Evolutionary conservation across 2,797 vertebrate species (phyloP).

Genomic region (Phaenicophaeus curvirostris): DNA sequence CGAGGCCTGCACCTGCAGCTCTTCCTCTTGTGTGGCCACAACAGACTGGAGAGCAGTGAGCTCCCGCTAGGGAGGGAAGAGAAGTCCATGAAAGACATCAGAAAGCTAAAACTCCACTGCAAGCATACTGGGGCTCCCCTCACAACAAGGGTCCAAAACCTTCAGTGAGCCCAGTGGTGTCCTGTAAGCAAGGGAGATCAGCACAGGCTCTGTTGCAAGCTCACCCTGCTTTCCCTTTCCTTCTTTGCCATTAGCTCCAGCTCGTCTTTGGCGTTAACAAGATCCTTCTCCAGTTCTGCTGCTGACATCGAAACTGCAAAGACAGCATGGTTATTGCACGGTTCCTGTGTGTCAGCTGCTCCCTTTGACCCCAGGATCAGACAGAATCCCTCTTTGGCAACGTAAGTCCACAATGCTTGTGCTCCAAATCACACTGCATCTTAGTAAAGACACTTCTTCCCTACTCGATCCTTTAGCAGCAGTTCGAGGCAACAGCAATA

Average conservation of each 20-base stretch:
- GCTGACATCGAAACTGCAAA: slow-evolving; percentile 60
- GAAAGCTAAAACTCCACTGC: background rate
- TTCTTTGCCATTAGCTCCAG: slow-evolving; percentile 84
- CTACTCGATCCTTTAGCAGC: background rate
- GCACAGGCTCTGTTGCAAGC: background rate
- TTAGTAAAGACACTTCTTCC: background rate
- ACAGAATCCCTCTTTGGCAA: background rate
- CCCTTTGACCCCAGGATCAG: background rate
- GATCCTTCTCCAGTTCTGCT: slow-evolving; percentile 78
- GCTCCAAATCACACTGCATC: background rate
- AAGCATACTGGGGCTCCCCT: background rate
- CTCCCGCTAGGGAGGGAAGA: slow-evolving; percentile 77
- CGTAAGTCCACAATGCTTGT: background rate
- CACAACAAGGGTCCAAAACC: background rate
- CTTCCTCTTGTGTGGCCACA: slow-evolving; percentile 77
- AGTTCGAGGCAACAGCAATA: background rate
- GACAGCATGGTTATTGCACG: background rate
- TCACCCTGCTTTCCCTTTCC: slow-evolving; percentile 86
- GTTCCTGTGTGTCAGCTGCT: accelerated
- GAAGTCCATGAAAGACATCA: background rate
- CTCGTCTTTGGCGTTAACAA: slow-evolving; percentile 83
- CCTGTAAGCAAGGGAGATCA: background rate
- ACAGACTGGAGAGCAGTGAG: slow-evolving; percentile 83
- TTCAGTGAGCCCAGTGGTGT: background rate
- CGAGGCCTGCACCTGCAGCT: slow-evolving; percentile 80